Evolutionary conservation across 2,888 invertebrate genomes (phyloP).

Genomic region (Pseudococcus viburni): DNA sequence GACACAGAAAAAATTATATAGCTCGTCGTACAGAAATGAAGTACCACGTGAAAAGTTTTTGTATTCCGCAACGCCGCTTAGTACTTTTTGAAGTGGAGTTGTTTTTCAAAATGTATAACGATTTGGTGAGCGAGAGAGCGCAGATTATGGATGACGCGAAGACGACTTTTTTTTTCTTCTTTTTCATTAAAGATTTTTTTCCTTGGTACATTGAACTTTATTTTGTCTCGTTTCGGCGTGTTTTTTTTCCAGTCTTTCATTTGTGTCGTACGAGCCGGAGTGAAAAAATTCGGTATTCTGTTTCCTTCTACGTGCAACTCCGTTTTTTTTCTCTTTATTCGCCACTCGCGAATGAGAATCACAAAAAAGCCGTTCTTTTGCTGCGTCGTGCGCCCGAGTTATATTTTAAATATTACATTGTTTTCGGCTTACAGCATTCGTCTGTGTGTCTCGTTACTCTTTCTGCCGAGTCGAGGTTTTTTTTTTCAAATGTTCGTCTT

Average conservation of each 20-base stretch:
- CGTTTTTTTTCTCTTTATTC: background rate
- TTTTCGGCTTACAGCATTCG: slow-evolving; percentile 29
- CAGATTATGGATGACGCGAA: slow-evolving; percentile 48
- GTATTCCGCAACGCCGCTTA: slow-evolving; percentile 40
- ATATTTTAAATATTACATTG: slow-evolving; percentile 49
- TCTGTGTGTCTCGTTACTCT: background rate
- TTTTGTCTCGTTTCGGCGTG: slow-evolving; percentile 47
- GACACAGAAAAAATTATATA: slow-evolving; percentile 17
- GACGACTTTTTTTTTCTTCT: background rate
- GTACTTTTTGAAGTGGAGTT: slow-evolving; percentile 54
- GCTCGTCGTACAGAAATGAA: slow-evolving; percentile 27
- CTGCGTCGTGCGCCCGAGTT: background rate
- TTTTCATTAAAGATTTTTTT: slow-evolving; percentile 51
- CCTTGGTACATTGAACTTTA: slow-evolving; percentile 49
- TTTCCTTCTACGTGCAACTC: background rate
- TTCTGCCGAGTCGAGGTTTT: background rate
- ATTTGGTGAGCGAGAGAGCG: slow-evolving; percentile 30
- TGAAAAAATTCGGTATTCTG: slow-evolving; percentile 36
- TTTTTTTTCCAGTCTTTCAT: slow-evolving; percentile 23
- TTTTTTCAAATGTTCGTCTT: background rate
- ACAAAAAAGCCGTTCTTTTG: slow-evolving; percentile 12
- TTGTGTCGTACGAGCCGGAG: background rate
- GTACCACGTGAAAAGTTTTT: slow-evolving; percentile 50
- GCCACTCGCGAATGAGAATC: slow-evolving; percentile 6
- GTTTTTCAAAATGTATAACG: slow-evolving; percentile 47